A percentile compares a stretch with the other conserved stretches of the same genome.
These are phyloP conservation scores for Propithecus perrieri DNA, from an alignment of 2,797 vertebrate genomes.

Conservation along the genomic window DNA sequence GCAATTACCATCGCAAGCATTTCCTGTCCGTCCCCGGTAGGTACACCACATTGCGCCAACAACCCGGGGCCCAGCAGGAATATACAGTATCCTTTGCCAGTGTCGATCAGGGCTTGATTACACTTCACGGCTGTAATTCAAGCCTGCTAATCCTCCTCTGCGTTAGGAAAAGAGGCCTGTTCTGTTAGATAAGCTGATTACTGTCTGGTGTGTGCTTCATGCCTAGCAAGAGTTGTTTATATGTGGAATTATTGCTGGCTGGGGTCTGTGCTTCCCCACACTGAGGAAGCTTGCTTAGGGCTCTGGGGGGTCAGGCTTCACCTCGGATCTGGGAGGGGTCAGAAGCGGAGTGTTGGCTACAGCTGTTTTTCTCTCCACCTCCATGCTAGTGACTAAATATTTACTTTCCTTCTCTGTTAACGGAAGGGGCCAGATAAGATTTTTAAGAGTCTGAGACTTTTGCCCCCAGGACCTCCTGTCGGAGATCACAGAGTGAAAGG, in stretches of 20 bases:
- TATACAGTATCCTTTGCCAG: slow-evolving; percentile 55
- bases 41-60: slow-evolving; percentile 45
- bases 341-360: not conserved
- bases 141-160: slow-evolving; percentile 78
- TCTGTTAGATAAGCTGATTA: slow-evolving; percentile 69
- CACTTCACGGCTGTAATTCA: slow-evolving; percentile 68
- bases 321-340: not conserved
- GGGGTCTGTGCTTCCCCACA: not conserved
- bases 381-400: not conserved
- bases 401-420: not conserved
- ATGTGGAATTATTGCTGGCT: slow-evolving; percentile 52
- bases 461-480: not conserved
- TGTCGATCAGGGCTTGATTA: slow-evolving; percentile 68
- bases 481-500: not conserved
- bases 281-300: not conserved
- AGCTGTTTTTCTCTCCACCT: not conserved
- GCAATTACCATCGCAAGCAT: slow-evolving; percentile 33
- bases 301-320: not conserved
- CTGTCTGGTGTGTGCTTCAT: slow-evolving; percentile 59
- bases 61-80: slow-evolving; percentile 65
- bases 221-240: slow-evolving; percentile 67
- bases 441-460: not conserved
- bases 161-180: slow-evolving; percentile 72
- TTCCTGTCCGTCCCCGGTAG: slow-evolving; percentile 57
- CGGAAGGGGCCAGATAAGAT: not conserved